phyloP scores from a whole-genome alignment of 2,113 vertebrate species.

The Elephas maximus region DNA sequence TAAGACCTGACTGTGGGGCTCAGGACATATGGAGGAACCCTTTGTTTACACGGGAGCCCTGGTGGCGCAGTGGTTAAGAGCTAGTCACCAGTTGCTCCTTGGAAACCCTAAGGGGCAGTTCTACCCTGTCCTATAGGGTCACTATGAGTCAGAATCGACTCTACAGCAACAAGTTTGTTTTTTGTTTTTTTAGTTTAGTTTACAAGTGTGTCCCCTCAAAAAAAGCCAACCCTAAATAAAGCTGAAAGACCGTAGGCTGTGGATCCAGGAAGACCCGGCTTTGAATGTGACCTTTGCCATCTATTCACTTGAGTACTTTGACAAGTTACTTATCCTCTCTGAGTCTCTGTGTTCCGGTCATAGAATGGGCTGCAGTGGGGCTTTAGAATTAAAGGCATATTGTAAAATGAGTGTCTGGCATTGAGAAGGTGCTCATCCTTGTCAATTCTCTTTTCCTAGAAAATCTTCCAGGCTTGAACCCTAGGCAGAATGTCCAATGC shows the following conservation, averaged over 20 bases:
- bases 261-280: background rate
- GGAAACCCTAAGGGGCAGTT: no score
- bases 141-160: no score
- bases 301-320: conserved; percentile 12
- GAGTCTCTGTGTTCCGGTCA: background rate
- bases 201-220: background rate
- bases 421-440: background rate
- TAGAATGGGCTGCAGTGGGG: background rate
- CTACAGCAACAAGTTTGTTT: no score
- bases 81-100: no score
- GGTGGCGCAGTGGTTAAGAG: no score
- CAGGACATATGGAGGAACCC: background rate
- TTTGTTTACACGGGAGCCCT: background rate
- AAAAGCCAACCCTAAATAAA: background rate
- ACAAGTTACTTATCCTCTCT: background rate
- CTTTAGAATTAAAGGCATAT: background rate
- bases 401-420: conserved; percentile 29
- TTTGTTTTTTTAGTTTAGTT: background rate
- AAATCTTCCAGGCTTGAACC: background rate
- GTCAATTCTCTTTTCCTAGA: background rate
- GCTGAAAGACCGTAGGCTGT: background rate
- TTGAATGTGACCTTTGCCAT: background rate
- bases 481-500: background rate
- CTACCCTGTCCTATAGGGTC: no score
- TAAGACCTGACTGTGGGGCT: background rate